Percentiles rank a stretch among this genome's conserved stretches.
Conservation (phyloP, 1,140 invertebrate genomes). For the Apis mellifera region Amel_HAv3.1 CM009937.2:13150001-13150500, state of each 20-base stretch:
- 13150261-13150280: background rate
- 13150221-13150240: too few relatives aligned
- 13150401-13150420: background rate
- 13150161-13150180: background rate
- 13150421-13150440: background rate
- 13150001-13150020: background rate
- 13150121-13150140: background rate
- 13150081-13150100: background rate
- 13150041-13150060: background rate
- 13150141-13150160: background rate
- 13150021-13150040: background rate
- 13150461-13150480: background rate
- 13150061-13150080: background rate
- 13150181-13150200: background rate
- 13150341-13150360: background rate
- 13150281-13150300: too few relatives aligned
- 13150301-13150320: too few relatives aligned
- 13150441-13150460: too few relatives aligned
- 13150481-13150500: constrained; percentile 4
- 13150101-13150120: background rate
- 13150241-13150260: background rate
- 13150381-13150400: too few relatives aligned
- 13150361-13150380: too few relatives aligned
- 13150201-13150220: background rate
- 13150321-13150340: too few relatives aligned